Evolutionary conservation across 2,888 invertebrate species (phyloP).

Genomic region (Epicampocera succincta): DNA sequence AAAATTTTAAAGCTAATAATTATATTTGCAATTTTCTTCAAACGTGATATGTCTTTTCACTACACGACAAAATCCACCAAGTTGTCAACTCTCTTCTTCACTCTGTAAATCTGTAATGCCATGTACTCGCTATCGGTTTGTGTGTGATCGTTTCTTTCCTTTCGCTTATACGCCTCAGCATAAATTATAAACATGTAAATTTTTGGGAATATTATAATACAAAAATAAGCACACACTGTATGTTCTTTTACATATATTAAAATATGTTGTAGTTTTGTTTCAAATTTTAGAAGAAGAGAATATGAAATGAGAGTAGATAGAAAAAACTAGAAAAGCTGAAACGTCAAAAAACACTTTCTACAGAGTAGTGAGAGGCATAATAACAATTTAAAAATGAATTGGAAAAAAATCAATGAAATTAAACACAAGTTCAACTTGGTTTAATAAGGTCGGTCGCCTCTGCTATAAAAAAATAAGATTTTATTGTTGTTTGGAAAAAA

Average conservation of each 20-base stretch:
- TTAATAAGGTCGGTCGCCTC: conserved; percentile 44
- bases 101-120: no score
- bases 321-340: conserved; percentile 10
- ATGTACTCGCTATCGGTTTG: no score
- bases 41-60: no score
- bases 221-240: background rate
- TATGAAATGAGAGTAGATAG: background rate
- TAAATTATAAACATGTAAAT: conserved; percentile 6
- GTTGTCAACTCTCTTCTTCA: no score
- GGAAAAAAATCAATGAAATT: conserved; percentile 53
- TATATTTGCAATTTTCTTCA: no score
- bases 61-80: no score
- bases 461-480: background rate
- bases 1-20: no score
- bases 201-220: conserved; percentile 4
- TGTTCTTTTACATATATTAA: no score
- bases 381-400: conserved; percentile 16
- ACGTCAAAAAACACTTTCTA: conserved; percentile 11
- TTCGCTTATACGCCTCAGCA: background rate
- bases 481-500: background rate
- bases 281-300: background rate
- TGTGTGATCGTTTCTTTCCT: no score
- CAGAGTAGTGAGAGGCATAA: background rate
- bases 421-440: conserved; percentile 67
- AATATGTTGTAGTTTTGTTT: background rate